These are phyloP conservation scores for Hedychridium roseum DNA, from an alignment of 2,888 invertebrate genomes.

Conservation along the genomic window DNA sequence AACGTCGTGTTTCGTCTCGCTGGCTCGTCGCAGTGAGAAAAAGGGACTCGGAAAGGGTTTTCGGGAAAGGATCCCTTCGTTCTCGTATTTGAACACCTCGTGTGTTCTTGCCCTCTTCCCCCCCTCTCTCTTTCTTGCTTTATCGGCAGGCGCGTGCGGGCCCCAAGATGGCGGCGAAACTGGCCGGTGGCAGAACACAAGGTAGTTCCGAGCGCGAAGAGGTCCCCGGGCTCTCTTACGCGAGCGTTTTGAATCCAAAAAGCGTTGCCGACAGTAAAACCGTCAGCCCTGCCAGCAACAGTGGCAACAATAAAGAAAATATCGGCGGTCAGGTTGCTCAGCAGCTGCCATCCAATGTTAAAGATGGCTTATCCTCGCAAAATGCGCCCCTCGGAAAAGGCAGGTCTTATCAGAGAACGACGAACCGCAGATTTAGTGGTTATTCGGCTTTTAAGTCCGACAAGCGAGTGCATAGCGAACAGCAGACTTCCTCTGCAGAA, in stretches of 20 bases:
- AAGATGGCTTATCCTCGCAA: constrained; percentile 35
- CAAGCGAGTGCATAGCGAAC: constrained; percentile 17
- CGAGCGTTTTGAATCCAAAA: constrained; percentile 69
- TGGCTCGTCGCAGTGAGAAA: constrained; percentile 12
- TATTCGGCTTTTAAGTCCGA: too few species aligned
- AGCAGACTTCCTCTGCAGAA: constrained; percentile 1
- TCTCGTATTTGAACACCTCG: constrained; percentile 42
- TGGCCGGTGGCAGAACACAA: constrained; percentile 60
- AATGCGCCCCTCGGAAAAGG: constrained; percentile 31
- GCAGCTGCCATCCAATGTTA: constrained; percentile 20
- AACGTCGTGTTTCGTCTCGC: too few species aligned
- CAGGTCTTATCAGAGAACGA: constrained; percentile 60
- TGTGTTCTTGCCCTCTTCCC: too few species aligned
- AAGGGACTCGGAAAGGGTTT: constrained; percentile 11
- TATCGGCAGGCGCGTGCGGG: constrained; percentile 39
- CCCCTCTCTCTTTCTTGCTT: too few species aligned
- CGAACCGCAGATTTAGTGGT: too few species aligned
- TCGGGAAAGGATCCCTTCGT: constrained; percentile 24
- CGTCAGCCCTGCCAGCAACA: constrained; percentile 19
- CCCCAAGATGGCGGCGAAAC: constrained; percentile 65
- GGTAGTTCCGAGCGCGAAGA: constrained; percentile 44
- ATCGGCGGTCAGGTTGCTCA: constrained; percentile 62
- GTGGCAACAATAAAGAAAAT: constrained; percentile 72
- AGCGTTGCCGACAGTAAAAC: constrained; percentile 69
- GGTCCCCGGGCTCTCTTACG: constrained; percentile 63